Evolutionary conservation across 2,113 vertebrate species (phyloP).

Genomic region (Pterocles orientalis): DNA sequence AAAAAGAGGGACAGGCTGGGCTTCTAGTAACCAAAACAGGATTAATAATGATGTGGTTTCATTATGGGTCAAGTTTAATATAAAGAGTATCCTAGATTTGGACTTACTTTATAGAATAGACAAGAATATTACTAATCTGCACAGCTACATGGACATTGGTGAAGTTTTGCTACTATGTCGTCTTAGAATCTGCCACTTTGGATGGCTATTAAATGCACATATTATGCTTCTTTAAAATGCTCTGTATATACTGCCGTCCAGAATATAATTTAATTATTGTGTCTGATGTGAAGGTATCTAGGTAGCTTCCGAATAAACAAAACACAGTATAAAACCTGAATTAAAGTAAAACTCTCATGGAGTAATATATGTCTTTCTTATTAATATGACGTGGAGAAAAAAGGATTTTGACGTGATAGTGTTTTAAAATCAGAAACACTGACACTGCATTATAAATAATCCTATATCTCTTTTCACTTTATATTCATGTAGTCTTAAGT

Average conservation of each 20-base stretch:
- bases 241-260: background rate
- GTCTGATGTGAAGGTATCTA: background rate
- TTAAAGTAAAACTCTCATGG: background rate
- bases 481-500: constrained; percentile 31
- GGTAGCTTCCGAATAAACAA: background rate
- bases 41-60: background rate
- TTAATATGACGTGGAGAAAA: background rate
- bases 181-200: background rate
- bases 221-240: background rate
- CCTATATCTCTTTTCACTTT: background rate
- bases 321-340: background rate
- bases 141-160: background rate
- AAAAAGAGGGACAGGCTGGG: background rate
- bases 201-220: background rate
- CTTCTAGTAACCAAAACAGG: background rate
- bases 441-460: constrained; percentile 51
- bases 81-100: background rate
- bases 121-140: background rate
- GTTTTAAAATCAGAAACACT: constrained; percentile 47
- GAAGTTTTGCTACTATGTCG: background rate
- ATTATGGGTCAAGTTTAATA: background rate
- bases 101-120: background rate
- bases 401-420: background rate
- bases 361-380: background rate
- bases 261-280: background rate